Evolutionary conservation across 2,888 invertebrate genomes (phyloP), one percentile per base, ranked within the genome.

Genomic region (Pocota personata): DNA sequence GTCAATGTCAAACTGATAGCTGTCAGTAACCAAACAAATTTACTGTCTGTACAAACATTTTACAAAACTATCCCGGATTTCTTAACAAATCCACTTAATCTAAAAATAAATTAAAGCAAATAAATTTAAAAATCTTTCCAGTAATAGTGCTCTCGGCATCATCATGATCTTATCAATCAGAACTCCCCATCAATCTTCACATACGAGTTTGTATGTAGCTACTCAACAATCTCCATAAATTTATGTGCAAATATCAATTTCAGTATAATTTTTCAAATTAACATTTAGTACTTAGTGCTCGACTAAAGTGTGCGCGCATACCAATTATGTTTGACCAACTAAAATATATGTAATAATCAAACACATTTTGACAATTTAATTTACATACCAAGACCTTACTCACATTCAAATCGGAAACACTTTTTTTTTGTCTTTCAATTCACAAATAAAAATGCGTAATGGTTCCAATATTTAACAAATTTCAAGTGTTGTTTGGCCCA

Each of bases 331-430:
- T 40, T 57, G 37, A 14, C 67, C 35, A 35, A 27, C 24, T 21
- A 27, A 30, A 2, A 57, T 21, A 57, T 19, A 57, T 43, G 55
- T 69, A 32, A 43, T 57, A 57, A 52, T 50, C 72, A 72, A 72
- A 52, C 27, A 73, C 19, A 30, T 43, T 62, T 30, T 32, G 73
- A 55, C 52, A 73, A 40, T 64, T 73, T 55, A 62, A 73, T 73
- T 64, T 64, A 55, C 43, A 69, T 69, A 64, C 40, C 24, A 10
- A 73, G 52, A 73, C 62, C 73, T 64, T 64, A 73, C 73, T 27
- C n/a, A 19, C n/a, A 40, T 4, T 43, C 14, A n/a, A 27, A 27
- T 62, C 30, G 60, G 60, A 46, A 60, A 19, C 16, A 32, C 19
- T 19, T 32, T 48, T 48, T 48, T 48, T 62, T 60, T n/a, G 1